phyloP scores from a whole-genome alignment of 2,797 vertebrate species.

The Anableps anableps region DNA sequence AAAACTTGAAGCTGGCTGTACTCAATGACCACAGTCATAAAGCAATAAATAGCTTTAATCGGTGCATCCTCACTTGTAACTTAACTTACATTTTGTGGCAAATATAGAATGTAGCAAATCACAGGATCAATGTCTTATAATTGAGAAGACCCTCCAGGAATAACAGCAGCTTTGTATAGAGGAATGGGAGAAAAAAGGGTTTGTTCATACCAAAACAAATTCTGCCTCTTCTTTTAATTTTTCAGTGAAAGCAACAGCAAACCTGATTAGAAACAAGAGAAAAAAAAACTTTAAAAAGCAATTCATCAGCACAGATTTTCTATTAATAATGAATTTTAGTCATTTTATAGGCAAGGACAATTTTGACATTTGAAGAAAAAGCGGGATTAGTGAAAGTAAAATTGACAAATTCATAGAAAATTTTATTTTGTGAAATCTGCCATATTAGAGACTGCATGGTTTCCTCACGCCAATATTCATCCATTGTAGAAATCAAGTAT shows the following conservation, averaged over 20 bases:
- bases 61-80: neutral
- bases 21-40: neutral
- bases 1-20: neutral
- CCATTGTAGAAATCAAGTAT: neutral
- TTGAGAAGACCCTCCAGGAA: neutral
- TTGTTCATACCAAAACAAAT: constrained; percentile 86
- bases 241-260: constrained; percentile 91
- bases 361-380: constrained; percentile 19
- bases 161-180: neutral
- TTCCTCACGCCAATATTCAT: neutral
- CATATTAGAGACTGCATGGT: neutral
- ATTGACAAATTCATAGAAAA: constrained; percentile 12
- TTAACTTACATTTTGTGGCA: neutral
- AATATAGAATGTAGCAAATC: neutral
- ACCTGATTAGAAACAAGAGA: constrained; percentile 80
- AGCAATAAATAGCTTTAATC: neutral
- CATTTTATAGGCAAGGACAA: constrained; percentile 28
- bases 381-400: constrained; percentile 30
- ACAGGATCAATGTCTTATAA: neutral
- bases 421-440: neutral
- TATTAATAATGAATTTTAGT: constrained; percentile 19
- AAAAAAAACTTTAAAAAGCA: constrained; percentile 19
- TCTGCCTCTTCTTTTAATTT: constrained; percentile 87
- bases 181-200: neutral
- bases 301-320: constrained; percentile 27